These are phyloP conservation scores for Deroplatys truncata DNA, from an alignment of 2,888 invertebrate species.

Conservation along the genomic window DNA sequence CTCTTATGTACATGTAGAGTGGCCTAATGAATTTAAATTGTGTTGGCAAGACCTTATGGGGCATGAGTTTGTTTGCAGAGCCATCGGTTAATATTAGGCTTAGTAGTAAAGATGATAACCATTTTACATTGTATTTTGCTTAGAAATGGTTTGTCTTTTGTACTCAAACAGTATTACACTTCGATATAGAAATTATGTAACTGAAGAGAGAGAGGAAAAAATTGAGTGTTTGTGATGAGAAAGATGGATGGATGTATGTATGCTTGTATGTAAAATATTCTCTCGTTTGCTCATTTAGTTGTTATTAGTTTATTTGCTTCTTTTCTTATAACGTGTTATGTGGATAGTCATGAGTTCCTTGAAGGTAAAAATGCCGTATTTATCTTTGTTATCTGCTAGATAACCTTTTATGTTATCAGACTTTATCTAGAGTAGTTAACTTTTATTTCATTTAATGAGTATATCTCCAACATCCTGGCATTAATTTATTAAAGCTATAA, in stretches of 20 bases:
- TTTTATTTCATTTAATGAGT: too few relatives aligned
- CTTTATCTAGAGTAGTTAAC: too few relatives aligned
- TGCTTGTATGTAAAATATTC: background rate
- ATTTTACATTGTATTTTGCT: background rate
- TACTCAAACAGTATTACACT: background rate
- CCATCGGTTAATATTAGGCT: too few relatives aligned
- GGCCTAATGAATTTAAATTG: too few relatives aligned
- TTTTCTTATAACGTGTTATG: background rate
- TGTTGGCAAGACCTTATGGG: too few relatives aligned
- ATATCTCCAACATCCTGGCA: too few relatives aligned
- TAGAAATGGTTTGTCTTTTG: background rate
- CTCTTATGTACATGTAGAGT: background rate
- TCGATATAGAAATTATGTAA: too few relatives aligned
- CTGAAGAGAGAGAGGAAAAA: background rate
- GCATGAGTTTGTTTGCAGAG: too few relatives aligned
- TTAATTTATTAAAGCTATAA: too few relatives aligned
- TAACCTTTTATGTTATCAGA: background rate
- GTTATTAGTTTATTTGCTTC: background rate
- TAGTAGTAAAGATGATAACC: background rate
- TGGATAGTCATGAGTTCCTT: background rate
- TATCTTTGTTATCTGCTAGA: background rate
- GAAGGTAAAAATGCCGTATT: background rate
- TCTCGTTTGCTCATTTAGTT: background rate
- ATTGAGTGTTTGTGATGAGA: background rate
- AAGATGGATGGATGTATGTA: background rate